Evolutionary conservation across 1,140 invertebrate genomes (phyloP).

Genomic region (Tetramorium simillimum): DNA sequence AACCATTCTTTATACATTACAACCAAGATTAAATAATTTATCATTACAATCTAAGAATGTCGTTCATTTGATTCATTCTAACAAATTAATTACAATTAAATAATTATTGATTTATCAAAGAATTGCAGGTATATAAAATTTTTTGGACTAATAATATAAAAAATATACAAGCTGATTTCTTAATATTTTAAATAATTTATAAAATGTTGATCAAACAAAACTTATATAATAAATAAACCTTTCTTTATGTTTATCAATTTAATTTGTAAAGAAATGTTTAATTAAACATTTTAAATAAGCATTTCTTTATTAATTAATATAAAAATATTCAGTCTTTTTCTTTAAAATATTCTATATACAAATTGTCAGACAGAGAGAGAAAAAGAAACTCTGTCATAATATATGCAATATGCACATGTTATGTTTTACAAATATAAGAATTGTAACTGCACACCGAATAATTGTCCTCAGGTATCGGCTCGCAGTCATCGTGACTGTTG

Average conservation of each 20-base stretch:
- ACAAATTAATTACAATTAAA: background rate
- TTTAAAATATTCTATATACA: background rate
- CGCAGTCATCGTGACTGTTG: conserved; percentile 43
- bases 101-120: background rate
- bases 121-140: background rate
- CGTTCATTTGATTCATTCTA: background rate
- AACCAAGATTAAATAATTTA: background rate
- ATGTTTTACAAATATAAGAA: conserved; percentile 66
- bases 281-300: background rate
- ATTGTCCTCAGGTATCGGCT: conserved; percentile 62
- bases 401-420: background rate
- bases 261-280: background rate
- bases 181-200: background rate
- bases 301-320: conserved; percentile 11
- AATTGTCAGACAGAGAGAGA: conserved; percentile 6
- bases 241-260: background rate
- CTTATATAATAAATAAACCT: background rate
- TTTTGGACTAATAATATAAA: background rate
- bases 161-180: background rate
- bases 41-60: background rate
- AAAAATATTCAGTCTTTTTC: conserved; percentile 64
- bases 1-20: background rate
- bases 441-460: conserved; percentile 69
- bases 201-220: background rate
- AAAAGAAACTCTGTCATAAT: background rate